Conservation (phyloP, 2,797 vertebrate genomes). For the Tamandua tetradactyla region DNA sequence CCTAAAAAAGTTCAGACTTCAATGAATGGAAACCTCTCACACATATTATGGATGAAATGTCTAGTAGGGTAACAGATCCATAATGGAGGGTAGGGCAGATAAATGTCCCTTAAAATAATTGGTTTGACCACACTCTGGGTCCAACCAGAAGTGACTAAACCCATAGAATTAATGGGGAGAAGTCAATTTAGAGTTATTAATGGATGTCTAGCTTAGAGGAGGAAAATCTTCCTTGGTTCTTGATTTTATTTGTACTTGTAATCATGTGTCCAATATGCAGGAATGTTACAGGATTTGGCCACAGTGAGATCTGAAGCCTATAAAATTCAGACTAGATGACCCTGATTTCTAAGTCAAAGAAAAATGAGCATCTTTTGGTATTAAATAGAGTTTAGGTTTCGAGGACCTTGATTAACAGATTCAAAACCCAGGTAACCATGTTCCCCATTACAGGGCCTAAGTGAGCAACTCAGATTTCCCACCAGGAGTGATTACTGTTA, state of each 20-base stretch:
- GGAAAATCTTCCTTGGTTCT: not conserved
- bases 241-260: slow-evolving; percentile 28
- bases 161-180: not conserved
- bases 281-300: not conserved
- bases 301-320: not conserved
- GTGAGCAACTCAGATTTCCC: not conserved
- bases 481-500: not conserved
- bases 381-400: not conserved
- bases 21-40: not conserved
- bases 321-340: not conserved
- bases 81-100: not conserved
- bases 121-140: not conserved
- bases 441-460: not conserved
- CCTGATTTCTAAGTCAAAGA: not conserved
- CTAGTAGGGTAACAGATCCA: not conserved
- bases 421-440: not conserved
- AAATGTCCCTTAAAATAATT: not conserved
- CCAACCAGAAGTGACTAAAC: not conserved
- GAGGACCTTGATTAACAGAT: not conserved
- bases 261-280: not conserved
- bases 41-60: not conserved
- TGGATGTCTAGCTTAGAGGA: not conserved
- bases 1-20: not conserved
- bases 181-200: slow-evolving; percentile 39
- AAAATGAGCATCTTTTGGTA: not conserved